Base-by-base conservation (phyloP, 2,113 vertebrate genomes). In the Phaetusa simplex region DNA sequence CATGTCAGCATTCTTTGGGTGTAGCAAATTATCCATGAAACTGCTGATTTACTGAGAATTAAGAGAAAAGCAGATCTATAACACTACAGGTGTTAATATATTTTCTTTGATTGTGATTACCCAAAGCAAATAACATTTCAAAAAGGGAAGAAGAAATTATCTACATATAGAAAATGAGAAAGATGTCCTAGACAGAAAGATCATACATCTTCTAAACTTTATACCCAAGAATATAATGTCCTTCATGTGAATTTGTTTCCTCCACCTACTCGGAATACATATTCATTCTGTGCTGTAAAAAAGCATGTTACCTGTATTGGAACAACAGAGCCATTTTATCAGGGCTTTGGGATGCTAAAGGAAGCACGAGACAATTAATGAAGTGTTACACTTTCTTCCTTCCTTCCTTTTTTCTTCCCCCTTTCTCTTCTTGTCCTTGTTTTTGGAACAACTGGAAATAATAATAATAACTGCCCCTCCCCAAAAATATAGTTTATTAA, bases 31-130 rank as follows among this genome's bases (percentile, higher is more conserved):
- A 42, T 29, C 80, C 69, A 80, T 80, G 61, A 93, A 95, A 90
- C 45, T 86, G 62, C 23, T 76, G 59, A 55, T 83, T 72, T 95
- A 70, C 59, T n/a, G 8, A 90, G 78, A 92, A 84, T 56, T 83
- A 94, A 78, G 79, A 91, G 47, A 86, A 92, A 79, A 84, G 49
- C 24, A 79, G 61, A 78, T 55, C 47, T 82, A 47, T 78, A 69
- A 80, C 38, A 66, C 42, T 76, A 65, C 6, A 67, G 45, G 4
- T 86, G 50, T 79, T 59, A 97, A 90, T 88, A 66, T 66, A 79
- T 76, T 88, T 95, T 94, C 16, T 88, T 93, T 94, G 94, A 93
- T 64, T 88, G 50, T 91, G 82, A 92, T 73, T 91, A 76, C 8
- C 38, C 69, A 62, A 47, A 86, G 80, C 30, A 96, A 64, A 42